Conservation (phyloP, 2,797 vertebrate genomes). For the Coilia nasus region DNA sequence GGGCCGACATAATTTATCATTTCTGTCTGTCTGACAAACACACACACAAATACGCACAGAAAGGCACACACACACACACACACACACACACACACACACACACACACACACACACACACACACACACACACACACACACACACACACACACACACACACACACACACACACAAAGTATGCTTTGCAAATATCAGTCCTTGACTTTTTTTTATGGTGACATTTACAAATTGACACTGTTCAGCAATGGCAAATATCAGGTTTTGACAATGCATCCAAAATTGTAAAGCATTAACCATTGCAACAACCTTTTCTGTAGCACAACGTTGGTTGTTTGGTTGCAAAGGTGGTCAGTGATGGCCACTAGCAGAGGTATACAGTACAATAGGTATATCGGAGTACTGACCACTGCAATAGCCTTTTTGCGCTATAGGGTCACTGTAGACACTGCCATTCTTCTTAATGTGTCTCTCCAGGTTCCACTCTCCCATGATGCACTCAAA, state of each 20-base stretch:
- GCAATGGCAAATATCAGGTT: background rate
- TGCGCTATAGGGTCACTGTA: background rate
- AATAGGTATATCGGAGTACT: too few relatives aligned
- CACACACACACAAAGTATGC: too few relatives aligned
- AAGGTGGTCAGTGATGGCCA: too few relatives aligned
- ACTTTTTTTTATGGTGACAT: background rate
- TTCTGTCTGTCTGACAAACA: background rate
- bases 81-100: too few relatives aligned
- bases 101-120: too few relatives aligned
- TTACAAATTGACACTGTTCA: background rate
- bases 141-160: too few relatives aligned
- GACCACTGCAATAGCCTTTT: too few relatives aligned
- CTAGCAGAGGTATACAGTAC: too few relatives aligned
- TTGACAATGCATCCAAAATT: background rate
- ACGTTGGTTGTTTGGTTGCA: background rate
- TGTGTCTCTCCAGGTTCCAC: background rate
- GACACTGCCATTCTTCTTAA: background rate
- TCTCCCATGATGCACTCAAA: background rate
- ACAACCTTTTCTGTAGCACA: background rate
- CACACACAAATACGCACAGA: too few relatives aligned
- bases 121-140: too few relatives aligned
- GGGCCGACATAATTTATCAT: background rate
- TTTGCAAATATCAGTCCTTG: too few relatives aligned
- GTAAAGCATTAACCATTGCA: background rate
- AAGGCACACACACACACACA: too few relatives aligned